Base-by-base conservation (phyloP, 2,113 vertebrate species). In the Perccottus glenii region DNA sequence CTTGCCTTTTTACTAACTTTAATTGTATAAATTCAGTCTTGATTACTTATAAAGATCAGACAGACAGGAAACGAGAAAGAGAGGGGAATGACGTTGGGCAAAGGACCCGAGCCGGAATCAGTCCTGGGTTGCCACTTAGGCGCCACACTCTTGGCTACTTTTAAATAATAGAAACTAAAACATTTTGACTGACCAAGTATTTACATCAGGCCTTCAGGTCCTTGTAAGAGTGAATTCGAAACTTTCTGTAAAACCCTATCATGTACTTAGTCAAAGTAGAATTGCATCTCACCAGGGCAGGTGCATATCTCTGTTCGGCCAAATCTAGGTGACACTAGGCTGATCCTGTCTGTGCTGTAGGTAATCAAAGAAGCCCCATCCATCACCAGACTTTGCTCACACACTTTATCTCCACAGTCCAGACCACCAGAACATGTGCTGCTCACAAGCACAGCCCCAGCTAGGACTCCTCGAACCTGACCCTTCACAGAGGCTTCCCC, bases 291-390 rank as follows among this genome's bases (percentile, higher is more conserved):
- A 99, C 97, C 96, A 33, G 93, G 90, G 64, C 97, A 99, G 67
- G 89, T 93, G 85, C 96, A 99, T 62, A 86, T 93, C 78, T 96
- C 95, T 1, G 87, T 95, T 16, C 92, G 89, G 62, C 92, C 92
- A 78, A 98, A 98, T 11, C 92, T 92, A 0, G 94, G 96, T 1
- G 94, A 94, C 76, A 98, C 94, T 15, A 98, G 93, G 87, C 97
- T 96, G 87, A 97, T 89, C 50, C 93, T 93, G 5, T 97, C 94
- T 0, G 96, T 98, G 92, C 93, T 97, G 88, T 98, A 98, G 59
- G 94, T 94, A 88, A 96, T 89, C 58, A 93, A 83, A 0, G 93
- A 93, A 0, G 92, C 90, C 0, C 93, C 90, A 62, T 98, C 96
- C 83, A 96, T 89, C 6, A 91, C 92, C 11, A 98, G 81, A 16